phyloP scores from a whole-genome alignment of 2,113 vertebrate genomes.

The human region GRCh38 chr17:19171501-19172000 shows the following conservation, averaged over 20 bases:
- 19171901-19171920: neutral
- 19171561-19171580: neutral
- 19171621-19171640: neutral
- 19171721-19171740: neutral
- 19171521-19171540: neutral
- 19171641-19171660: neutral
- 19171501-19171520: neutral
- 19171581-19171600: neutral
- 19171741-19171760: neutral
- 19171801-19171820: neutral
- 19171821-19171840: neutral
- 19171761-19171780: neutral
- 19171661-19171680: neutral
- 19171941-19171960: neutral
- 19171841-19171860: neutral
- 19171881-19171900: neutral
- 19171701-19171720: neutral
- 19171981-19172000: neutral
- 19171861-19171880: neutral
- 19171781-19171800: neutral
- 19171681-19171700: neutral
- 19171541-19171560: neutral
- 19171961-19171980: no score
- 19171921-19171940: neutral
- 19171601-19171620: neutral